Evolutionary conservation across 1,140 invertebrate species (phyloP).

Genomic region (Drosophila asahinai): DNA sequence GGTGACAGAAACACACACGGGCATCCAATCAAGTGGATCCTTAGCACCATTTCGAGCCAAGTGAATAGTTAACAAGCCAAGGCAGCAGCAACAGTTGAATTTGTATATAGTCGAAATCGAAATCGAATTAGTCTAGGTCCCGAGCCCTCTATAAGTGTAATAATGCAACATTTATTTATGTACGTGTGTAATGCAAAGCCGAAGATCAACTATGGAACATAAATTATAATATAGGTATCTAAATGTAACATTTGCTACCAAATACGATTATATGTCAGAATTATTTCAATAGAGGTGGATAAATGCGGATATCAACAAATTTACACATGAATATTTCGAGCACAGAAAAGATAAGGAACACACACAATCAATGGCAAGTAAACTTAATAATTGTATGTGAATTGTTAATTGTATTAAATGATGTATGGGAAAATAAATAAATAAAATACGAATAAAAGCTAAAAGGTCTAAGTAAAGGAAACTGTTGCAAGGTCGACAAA

Average conservation of each 20-base stretch:
- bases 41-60: conserved; percentile 47
- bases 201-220: conserved; percentile 35
- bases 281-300: conserved; percentile 13
- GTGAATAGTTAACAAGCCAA: conserved; percentile 71
- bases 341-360: conserved; percentile 56
- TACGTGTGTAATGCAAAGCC: conserved; percentile 43
- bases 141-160: conserved; percentile 47
- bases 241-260: conserved; percentile 46
- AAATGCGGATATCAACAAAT: conserved; percentile 55
- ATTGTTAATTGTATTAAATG: conserved; percentile 81
- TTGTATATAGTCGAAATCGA: conserved; percentile 67
- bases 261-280: conserved; percentile 41
- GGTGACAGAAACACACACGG: conserved; percentile 13
- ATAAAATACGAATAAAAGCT: conserved; percentile 29
- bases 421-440: conserved; percentile 72
- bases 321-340: conserved; percentile 61
- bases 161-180: conserved; percentile 44
- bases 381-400: conserved; percentile 81
- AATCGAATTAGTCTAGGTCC: conserved; percentile 49
- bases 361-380: conserved; percentile 79
- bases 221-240: conserved; percentile 33
- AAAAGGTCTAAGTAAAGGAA: background rate
- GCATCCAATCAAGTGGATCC: conserved; percentile 29
- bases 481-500: background rate
- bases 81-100: conserved; percentile 74